Evolutionary conservation across 1,140 invertebrate genomes (phyloP), one percentile per base, ranked within the genome.

Genomic region (Trichogramma pretiosum): DNA sequence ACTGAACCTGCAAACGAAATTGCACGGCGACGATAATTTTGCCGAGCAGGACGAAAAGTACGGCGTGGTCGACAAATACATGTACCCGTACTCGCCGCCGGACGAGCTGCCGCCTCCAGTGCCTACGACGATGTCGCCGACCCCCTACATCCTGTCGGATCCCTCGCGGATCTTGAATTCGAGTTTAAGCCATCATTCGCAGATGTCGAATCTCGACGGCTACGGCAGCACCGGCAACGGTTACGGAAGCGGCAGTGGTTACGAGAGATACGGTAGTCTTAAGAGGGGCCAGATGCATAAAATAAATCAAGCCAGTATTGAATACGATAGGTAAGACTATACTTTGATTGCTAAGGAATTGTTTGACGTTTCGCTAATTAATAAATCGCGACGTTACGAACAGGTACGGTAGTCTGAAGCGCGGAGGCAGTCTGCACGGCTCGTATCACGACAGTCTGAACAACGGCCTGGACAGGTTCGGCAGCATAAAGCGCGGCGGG

Each of bases 11-110:
- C 63, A 74, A 8, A 38, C 54, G 14, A 75, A 81, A 61, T 68
- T 76, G 57, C 77, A 81, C 68, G 57, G 76, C 58, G 56, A 80
- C 64, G 61, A 79, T 61, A 72, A 82, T 78, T 70, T 82, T 72
- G 85, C 83, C 0, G 84, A 87, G 48, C 74, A 77, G 1, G 85
- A 85, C 2, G 84, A 87, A 33, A 83, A 84, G 54, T 43, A 64
- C 41, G 78, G 80, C 61, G 79, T 80, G 50, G 81, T 81, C 41
- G 84, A 87, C 54, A 86, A 86, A 67, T 88, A 87, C 65, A 64
- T 82, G 40, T 87, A 85, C 56, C 84, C 84, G 0, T 87, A 86
- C 55, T 85, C 82, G 22, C 75, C 73, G 3, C 69, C 75, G 45
- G 76, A 77, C 49, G 75, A 77, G 4, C 40, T 43, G 8, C 40